These are phyloP conservation scores for Ophthalmolycus amberensis DNA, from an alignment of 2,113 vertebrate species.

Conservation along the genomic window DNA sequence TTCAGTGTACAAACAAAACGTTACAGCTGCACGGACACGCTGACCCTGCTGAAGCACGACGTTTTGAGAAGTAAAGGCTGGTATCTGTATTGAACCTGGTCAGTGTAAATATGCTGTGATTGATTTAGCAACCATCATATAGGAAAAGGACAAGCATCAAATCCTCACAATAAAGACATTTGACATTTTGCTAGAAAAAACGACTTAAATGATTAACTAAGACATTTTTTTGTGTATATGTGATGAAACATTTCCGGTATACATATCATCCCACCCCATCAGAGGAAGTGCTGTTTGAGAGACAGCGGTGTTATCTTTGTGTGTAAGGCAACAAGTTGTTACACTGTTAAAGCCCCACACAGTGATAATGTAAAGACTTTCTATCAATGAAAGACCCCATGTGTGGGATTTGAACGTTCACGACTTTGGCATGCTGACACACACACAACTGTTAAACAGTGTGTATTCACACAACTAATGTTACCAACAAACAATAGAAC, in stretches of 20 bases:
- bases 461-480: not conserved
- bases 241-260: not conserved
- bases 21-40: conserved; percentile 9
- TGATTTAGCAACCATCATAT: not conserved
- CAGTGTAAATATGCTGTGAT: not conserved
- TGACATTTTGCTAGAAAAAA: too few relatives aligned
- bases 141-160: not conserved
- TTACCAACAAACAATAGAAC: too few relatives aligned
- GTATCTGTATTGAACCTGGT: not conserved
- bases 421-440: not conserved
- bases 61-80: not conserved
- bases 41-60: not conserved
- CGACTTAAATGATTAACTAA: not conserved
- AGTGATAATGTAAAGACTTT: not conserved
- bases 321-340: not conserved
- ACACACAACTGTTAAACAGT: not conserved
- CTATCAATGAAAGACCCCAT: too few relatives aligned
- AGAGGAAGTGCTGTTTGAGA: not conserved
- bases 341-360: not conserved
- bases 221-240: not conserved
- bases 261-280: not conserved
- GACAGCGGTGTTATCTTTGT: not conserved
- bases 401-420: too few relatives aligned
- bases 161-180: not conserved
- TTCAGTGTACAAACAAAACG: conserved; percentile 11